Conservation (phyloP, 2,113 vertebrate genomes). For the Gadus chalcogrammus region DNA sequence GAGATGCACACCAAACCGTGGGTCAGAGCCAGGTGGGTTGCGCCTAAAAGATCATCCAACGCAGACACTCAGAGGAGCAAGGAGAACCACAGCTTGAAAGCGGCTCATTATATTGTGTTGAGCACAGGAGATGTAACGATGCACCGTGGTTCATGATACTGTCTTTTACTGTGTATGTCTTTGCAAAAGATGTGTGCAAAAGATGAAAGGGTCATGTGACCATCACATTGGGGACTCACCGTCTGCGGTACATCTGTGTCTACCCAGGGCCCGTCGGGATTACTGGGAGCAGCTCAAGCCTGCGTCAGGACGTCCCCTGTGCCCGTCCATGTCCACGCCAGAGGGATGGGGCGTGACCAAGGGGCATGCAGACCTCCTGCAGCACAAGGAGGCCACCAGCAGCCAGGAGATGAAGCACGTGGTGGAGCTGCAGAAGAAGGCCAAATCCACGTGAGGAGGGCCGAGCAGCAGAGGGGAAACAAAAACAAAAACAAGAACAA, state of each 20-base stretch:
- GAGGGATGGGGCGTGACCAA: constrained; percentile 88
- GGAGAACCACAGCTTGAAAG: too few relatives aligned
- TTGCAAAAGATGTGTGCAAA: too few relatives aligned
- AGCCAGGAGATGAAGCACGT: constrained; percentile 79
- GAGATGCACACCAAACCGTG: constrained; percentile 94
- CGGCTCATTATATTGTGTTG: too few relatives aligned
- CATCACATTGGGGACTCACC: too few relatives aligned
- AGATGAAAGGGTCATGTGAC: too few relatives aligned
- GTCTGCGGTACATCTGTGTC: neutral
- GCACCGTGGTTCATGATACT: too few relatives aligned
- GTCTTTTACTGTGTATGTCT: neutral
- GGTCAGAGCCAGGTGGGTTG: constrained; percentile 85
- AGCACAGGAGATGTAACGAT: too few relatives aligned
- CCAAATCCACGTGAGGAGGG: constrained; percentile 29
- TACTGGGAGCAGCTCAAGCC: constrained; percentile 85
- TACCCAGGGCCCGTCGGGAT: constrained; percentile 78
- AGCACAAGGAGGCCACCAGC: constrained; percentile 86
- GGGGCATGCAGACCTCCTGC: constrained; percentile 81
- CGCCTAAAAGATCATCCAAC: constrained; percentile 26
- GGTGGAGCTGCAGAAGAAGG: constrained; percentile 71
- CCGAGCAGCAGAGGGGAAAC: neutral
- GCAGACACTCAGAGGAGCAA: constrained; percentile 67
- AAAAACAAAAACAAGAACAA: neutral
- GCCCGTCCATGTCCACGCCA: constrained; percentile 76
- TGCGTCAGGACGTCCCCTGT: constrained; percentile 78